phyloP scores from a whole-genome alignment of 2,797 vertebrate genomes.

The Sebastes kiyomatsui region DNA sequence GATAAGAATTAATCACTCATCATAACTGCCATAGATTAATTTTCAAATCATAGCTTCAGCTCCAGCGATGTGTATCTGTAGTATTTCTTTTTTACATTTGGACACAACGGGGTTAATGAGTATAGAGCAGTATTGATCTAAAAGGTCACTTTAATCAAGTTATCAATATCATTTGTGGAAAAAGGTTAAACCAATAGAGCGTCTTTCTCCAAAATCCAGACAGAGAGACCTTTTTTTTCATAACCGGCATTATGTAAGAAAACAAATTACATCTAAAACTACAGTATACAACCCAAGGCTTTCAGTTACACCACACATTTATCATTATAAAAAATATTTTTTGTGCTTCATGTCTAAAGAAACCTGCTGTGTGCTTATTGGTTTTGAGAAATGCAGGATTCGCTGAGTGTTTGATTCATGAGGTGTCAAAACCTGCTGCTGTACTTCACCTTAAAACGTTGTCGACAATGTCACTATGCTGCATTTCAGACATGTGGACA shows the following conservation, averaged over 20 bases:
- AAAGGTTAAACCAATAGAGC: conserved; percentile 20
- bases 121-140: conserved; percentile 13
- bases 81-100: neutral
- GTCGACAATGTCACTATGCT: neutral
- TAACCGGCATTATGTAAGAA: neutral
- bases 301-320: neutral
- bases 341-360: neutral
- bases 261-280: conserved; percentile 3
- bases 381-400: neutral
- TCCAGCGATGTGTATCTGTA: neutral
- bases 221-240: neutral
- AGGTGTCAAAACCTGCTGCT: neutral
- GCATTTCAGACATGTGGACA: neutral
- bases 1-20: neutral
- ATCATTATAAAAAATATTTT: neutral
- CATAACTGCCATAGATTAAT: neutral
- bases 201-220: neutral
- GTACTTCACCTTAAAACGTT: neutral
- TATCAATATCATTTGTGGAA: conserved; percentile 26
- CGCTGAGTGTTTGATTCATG: neutral
- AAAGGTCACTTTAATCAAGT: conserved; percentile 44
- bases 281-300: neutral
- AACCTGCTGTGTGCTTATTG: neutral
- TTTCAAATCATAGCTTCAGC: neutral
- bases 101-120: conserved; percentile 4